phyloP scores from a whole-genome alignment of 2,888 invertebrate species.

The Orthonevra nobilis region DNA sequence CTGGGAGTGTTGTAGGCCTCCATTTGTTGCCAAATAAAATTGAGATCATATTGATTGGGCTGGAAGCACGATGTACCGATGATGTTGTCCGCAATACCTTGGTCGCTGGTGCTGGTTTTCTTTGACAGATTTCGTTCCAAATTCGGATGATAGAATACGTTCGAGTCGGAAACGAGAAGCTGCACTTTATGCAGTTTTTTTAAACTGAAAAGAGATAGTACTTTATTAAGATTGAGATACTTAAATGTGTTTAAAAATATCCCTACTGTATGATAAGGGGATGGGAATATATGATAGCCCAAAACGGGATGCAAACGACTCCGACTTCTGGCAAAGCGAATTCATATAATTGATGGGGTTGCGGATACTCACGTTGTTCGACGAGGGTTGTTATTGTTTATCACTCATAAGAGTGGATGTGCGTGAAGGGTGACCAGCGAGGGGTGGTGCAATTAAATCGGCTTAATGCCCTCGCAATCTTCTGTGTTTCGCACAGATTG shows the following conservation, averaged over 20 bases:
- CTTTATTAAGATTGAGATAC: conserved; percentile 15
- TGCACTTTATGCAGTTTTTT: conserved; percentile 80
- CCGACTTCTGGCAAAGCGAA: conserved; percentile 39
- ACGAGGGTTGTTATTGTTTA: conserved; percentile 50
- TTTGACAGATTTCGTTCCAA: conserved; percentile 81
- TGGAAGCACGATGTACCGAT: conserved; percentile 78
- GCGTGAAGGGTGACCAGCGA: conserved; percentile 18
- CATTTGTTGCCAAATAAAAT: conserved; percentile 80
- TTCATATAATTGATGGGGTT: conserved; percentile 59
- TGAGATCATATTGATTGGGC: conserved; percentile 79
- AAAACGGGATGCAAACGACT: conserved; percentile 21
- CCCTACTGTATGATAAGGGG: not conserved
- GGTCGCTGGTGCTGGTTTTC: not conserved
- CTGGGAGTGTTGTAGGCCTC: conserved; percentile 74
- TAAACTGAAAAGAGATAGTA: conserved; percentile 73
- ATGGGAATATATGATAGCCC: not conserved
- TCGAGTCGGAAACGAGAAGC: conserved; percentile 76
- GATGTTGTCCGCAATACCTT: conserved; percentile 75
- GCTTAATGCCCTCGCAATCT: conserved; percentile 56
- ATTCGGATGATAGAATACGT: conserved; percentile 83
- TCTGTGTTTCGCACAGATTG: conserved; percentile 58
- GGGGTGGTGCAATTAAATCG: conserved; percentile 58
- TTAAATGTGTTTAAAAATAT: not conserved
- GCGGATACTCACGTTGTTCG: conserved; percentile 2
- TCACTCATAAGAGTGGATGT: too few species aligned